Conservation (phyloP, 2,888 invertebrate species). For the Cryptophagus acutangulus region DNA sequence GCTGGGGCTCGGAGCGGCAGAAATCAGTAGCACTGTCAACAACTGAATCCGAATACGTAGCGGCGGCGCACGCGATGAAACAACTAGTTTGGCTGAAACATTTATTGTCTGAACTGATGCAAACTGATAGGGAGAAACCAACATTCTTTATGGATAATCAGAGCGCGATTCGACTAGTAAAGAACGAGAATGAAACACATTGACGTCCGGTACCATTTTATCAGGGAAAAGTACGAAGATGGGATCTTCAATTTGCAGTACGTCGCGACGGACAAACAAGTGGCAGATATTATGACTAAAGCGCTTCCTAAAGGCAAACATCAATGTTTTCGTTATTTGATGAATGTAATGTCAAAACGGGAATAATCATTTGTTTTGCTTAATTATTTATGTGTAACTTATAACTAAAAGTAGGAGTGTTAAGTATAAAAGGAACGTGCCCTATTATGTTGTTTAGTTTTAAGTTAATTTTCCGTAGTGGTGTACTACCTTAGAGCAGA, state of each 20-base stretch:
- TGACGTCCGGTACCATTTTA: constrained; percentile 1
- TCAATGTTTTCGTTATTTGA: no score
- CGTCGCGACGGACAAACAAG: neutral
- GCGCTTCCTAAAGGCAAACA: no score
- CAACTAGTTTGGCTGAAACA: constrained; percentile 7
- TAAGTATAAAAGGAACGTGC: no score
- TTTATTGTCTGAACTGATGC: constrained; percentile 5
- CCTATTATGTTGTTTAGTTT: no score
- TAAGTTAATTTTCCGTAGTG: no score
- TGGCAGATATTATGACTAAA: constrained; percentile 1
- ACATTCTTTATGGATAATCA: constrained; percentile 7
- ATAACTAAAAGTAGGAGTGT: no score
- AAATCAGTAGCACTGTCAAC: constrained; percentile 4
- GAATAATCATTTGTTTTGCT: no score
- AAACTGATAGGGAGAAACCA: no score
- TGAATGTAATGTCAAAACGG: no score
- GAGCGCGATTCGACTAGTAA: constrained; percentile 6
- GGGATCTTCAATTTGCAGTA: neutral
- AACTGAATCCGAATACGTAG: constrained; percentile 10
- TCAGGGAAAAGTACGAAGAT: neutral
- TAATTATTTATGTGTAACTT: no score
- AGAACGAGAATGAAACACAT: constrained; percentile 5
- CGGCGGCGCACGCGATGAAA: neutral
- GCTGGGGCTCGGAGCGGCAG: constrained; percentile 5
- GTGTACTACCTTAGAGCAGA: no score